phyloP scores from a whole-genome alignment of 1,140 invertebrate species.

The Caenorhabditis brenneri region DNA sequence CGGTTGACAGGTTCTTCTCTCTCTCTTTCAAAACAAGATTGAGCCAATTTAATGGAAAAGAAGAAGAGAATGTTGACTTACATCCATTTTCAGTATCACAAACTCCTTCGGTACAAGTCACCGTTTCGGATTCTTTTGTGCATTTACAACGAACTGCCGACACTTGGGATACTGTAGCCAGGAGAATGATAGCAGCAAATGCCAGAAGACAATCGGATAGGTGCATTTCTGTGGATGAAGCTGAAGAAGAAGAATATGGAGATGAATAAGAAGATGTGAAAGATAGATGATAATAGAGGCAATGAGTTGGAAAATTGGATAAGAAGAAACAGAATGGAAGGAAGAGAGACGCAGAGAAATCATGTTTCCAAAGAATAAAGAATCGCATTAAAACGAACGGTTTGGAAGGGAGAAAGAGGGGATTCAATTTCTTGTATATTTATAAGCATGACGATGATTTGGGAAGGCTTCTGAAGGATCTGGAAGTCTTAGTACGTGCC shows the following conservation, averaged over 20 bases:
- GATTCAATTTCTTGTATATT: neutral
- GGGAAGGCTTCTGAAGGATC: neutral
- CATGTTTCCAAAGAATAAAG: neutral
- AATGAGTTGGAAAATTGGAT: conserved; percentile 39
- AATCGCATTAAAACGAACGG: neutral
- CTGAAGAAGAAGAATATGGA: neutral
- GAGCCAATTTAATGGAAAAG: neutral
- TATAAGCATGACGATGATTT: neutral
- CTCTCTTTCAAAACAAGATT: neutral
- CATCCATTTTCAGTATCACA: conserved; percentile 53
- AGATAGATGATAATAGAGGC: conserved; percentile 34
- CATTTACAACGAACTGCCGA: conserved; percentile 44
- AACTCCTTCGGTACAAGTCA: conserved; percentile 47
- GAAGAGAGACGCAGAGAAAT: neutral
- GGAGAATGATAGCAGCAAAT: neutral
- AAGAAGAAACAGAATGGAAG: neutral
- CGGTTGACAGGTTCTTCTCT: conserved; percentile 3
- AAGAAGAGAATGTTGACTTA: conserved; percentile 26
- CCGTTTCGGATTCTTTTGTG: conserved; percentile 54
- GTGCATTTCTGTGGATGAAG: neutral
- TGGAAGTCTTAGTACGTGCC: no score
- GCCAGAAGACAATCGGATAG: neutral
- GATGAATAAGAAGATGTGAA: neutral
- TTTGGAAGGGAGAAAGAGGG: neutral
- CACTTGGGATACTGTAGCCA: conserved; percentile 2